Evolutionary conservation across 2,797 vertebrate species (phyloP).

Genomic region (Poliocrania exsul): DNA sequence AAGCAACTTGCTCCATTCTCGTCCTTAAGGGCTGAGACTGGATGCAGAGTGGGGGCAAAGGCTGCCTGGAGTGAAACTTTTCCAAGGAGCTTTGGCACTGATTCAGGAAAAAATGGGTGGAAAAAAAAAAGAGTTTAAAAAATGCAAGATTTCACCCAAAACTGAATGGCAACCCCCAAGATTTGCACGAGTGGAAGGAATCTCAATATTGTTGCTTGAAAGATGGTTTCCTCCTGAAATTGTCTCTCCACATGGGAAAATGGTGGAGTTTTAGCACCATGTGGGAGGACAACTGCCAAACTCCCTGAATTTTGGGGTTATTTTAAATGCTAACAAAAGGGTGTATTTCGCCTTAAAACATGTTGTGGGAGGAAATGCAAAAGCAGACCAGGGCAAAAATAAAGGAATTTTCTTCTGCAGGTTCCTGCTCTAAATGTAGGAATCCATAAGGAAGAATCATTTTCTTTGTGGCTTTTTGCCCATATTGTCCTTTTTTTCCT

Average conservation of each 20-base stretch:
- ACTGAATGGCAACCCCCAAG: not conserved
- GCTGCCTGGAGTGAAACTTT: not conserved
- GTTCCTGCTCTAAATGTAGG: not conserved
- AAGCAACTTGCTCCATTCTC: not conserved
- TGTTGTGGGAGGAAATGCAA: not conserved
- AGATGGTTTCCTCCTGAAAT: not conserved
- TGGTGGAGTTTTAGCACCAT: not conserved
- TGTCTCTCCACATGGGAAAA: not conserved
- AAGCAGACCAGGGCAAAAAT: not conserved
- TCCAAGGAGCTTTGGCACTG: not conserved
- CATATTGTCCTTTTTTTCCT: not conserved
- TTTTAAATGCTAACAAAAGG: not conserved
- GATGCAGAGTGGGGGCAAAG: not conserved
- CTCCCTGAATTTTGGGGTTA: not conserved
- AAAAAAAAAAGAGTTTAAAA: rapidly evolving
- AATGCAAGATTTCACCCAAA: not conserved
- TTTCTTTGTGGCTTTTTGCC: not conserved
- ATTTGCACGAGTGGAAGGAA: not conserved
- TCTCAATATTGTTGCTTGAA: not conserved
- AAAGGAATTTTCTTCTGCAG: conserved; percentile 40
- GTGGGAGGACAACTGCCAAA: not conserved
- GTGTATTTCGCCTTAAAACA: conserved; percentile 35
- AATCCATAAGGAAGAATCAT: not conserved
- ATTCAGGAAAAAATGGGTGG: not conserved
- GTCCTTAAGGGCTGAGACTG: not conserved